Base-by-base conservation (phyloP, 2,797 vertebrate genomes). In the Geotrypetes seraphini region DNA sequence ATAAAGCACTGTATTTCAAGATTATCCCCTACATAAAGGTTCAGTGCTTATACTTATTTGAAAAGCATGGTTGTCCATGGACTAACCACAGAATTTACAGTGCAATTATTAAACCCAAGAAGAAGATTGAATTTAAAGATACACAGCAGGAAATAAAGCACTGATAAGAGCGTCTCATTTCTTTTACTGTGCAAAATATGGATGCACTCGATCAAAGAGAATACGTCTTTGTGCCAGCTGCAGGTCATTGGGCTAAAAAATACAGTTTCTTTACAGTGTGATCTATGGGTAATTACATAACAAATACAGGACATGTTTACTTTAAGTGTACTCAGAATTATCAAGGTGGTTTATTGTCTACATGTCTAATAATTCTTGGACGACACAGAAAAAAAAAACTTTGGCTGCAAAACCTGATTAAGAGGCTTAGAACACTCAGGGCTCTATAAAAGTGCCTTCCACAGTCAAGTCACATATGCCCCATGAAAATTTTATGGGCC, bases 251-350 rank as follows among this genome's bases (percentile, higher is more conserved):
- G 22, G 58, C 36, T 69, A 59, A 70, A 65, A 66, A 73, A 70
- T 56, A 53, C 40, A 28, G 29, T 57, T 49, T 39, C 44, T 47
- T 52, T 52, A 61, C 47, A 44, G 66, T 49, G 50, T 18, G 2
- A 65, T 59, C 53, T 64, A 68, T 61, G 64, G 60, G 58, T 61
- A 73, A 66, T 64, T 68, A 72, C 63, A 62, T 63, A 66, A 63
- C 59, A 62, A 68, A 72, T 49, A 72, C 22, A 57, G 60, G 55
- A 39, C 57, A 47, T 21, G 57, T 36, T 31, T 31, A 24, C 28
- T 44, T 22, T 41, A 62, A 50, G 63, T 58, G 45, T 52, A 68
- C 57, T 60, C 45, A 53, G 48, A 54, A 55, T 23, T 53, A 55
- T 63, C 49, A 39, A 26, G 0, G 27, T 62, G 51, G 35, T 68